Conservation (phyloP, 2,797 vertebrate species). For the Sebastes alutus region DNA sequence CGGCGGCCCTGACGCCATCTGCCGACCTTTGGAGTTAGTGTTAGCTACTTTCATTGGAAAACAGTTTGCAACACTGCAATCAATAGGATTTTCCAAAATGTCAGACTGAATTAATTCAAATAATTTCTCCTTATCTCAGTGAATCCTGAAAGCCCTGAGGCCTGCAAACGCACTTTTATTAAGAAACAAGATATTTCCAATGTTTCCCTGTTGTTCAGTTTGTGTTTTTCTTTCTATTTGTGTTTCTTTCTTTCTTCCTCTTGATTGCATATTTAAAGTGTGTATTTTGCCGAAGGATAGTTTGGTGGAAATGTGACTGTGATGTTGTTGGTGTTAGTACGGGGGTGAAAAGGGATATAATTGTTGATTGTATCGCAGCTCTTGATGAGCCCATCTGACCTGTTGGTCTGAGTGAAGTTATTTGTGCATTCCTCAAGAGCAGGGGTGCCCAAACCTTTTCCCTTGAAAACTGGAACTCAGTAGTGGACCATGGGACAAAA, state of each 20-base stretch:
- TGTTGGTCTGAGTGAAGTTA: not conserved
- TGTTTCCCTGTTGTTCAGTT: not conserved
- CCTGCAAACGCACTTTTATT: constrained; percentile 44
- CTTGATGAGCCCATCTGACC: not conserved
- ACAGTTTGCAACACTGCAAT: not conserved
- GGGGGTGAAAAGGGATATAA: constrained; percentile 1
- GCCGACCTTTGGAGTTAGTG: not conserved
- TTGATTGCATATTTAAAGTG: not conserved
- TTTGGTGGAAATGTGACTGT: constrained; percentile 30
- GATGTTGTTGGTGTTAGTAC: constrained; percentile 11
- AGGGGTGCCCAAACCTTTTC: too few species aligned
- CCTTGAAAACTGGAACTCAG: too few species aligned
- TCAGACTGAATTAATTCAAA: not conserved
- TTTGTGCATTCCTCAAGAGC: not conserved
- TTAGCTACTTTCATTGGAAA: not conserved
- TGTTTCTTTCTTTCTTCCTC: not conserved
- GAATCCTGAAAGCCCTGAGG: not conserved
- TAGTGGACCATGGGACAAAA: too few species aligned
- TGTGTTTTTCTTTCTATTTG: not conserved
- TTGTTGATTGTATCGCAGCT: constrained; percentile 8
- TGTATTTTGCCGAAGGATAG: not conserved
- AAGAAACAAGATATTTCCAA: not conserved
- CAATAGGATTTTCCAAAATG: not conserved
- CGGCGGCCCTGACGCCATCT: too few species aligned
- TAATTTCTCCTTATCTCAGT: not conserved